Base-by-base conservation (phyloP, 1,140 invertebrate species). In the Aphelenchoides avenae region DNA sequence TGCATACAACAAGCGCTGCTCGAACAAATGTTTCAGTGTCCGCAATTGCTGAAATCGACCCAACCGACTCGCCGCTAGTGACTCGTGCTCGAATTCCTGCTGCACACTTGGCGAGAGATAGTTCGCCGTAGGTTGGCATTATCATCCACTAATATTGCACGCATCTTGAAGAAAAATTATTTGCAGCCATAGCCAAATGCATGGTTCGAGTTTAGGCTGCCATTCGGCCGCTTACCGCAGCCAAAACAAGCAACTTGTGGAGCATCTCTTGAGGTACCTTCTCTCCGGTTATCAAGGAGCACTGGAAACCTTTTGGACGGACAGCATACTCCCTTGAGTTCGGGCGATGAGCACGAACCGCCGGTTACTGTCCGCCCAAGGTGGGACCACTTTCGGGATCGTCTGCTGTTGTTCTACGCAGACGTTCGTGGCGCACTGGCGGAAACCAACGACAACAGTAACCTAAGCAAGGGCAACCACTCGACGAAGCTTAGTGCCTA, bases 351-450 rank as follows among this genome's bases (percentile, higher is more conserved):
- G n/a, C n/a, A n/a, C n/a, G n/a, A n/a, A n/a, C n/a, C n/a, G n/a
- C n/a, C n/a, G n/a, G n/a, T n/a, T n/a, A n/a, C n/a, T n/a, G 48
- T 15, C n/a, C 31, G 48, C 26, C 6, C 20, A 41, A 37, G 42
- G 20, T 13, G 36, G 26, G 3, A 18, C 24, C 26, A 30, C 27
- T 49, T 27, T 31, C 30, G 37, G 20, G 43, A n/a, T 30, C 11
- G 26, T 11, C 24, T 46, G n/a, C 15, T n/a, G 15, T 18, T 24
- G 26, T 20, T 61, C 26, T 58, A 29, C n/a, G 30, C 26, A 22
- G 60, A 70, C 27, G 39, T 69, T 18, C 18, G 52, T 30, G 49
- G 65, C 31, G 66, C 60, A 30, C 51, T 69, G 5, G 41, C 44
- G 24, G 59, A 64, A 43, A 66, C 48, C 7, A 54, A 62, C 36